phyloP scores from a whole-genome alignment of 2,888 invertebrate species.

The Steinernema carpocapsae region DNA sequence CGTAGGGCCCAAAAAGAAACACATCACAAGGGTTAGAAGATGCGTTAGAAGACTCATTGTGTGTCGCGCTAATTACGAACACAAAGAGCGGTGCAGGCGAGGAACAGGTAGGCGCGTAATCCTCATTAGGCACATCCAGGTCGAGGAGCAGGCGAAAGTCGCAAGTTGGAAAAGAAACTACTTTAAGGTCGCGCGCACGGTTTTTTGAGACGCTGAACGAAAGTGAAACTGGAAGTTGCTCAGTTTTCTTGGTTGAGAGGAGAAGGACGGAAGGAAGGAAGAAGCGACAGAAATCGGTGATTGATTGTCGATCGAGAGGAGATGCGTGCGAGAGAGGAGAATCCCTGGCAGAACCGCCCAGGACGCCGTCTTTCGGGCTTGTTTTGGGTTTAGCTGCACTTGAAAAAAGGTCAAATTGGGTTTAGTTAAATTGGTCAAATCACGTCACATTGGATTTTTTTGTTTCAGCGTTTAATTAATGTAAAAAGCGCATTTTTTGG shows the following conservation, averaged over 20 bases:
- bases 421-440: background rate
- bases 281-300: background rate
- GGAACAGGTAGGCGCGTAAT: conserved; percentile 27
- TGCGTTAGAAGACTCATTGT: no score
- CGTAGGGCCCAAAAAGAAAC: no score
- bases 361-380: no score
- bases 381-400: background rate
- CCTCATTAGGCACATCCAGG: background rate
- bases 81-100: conserved; percentile 7
- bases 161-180: conserved; percentile 1
- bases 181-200: background rate
- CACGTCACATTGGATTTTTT: background rate
- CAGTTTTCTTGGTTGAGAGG: no score
- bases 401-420: background rate
- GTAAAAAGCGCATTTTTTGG: no score
- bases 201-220: background rate
- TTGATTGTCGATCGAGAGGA: conserved; percentile 9
- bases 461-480: background rate
- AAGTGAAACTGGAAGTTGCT: conserved; percentile 11
- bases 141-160: background rate
- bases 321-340: background rate
- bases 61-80: conserved; percentile 20
- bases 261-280: no score
- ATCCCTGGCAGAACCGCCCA: background rate
- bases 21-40: no score